Evolutionary conservation across 2,888 invertebrate species (phyloP).

Genomic region (Noctua janthina): DNA sequence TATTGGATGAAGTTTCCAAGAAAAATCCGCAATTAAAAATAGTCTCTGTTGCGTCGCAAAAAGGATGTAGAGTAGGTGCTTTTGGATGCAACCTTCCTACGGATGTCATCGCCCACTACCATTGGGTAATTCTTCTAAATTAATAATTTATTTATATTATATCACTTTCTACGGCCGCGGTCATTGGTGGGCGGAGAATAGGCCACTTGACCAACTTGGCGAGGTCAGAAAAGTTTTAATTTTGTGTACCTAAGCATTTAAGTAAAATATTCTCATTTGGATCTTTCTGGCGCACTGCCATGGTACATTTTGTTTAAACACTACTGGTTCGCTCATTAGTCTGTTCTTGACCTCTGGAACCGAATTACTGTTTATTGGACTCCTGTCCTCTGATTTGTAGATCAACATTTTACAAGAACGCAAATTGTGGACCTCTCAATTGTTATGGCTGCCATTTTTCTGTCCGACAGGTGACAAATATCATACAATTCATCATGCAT

Average conservation of each 20-base stretch:
- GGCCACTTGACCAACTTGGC: conserved; percentile 49
- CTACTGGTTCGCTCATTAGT: conserved; percentile 15
- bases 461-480: neutral
- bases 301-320: conserved; percentile 28
- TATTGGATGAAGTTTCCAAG: conserved; percentile 1
- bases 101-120: conserved; percentile 58
- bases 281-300: conserved; percentile 47
- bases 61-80: conserved; percentile 23
- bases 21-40: conserved; percentile 7
- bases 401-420: neutral
- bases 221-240: conserved; percentile 54
- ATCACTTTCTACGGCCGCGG: conserved; percentile 56
- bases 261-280: conserved; percentile 36
- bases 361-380: neutral
- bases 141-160: conserved; percentile 40
- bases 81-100: conserved; percentile 42
- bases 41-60: conserved; percentile 14
- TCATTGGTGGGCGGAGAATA: conserved; percentile 51
- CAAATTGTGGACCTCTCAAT: neutral
- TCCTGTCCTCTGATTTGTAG: neutral
- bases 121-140: conserved; percentile 46
- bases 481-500: neutral
- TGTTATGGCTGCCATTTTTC: neutral
- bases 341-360: conserved; percentile 1
- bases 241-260: conserved; percentile 12